Conservation (phyloP, 2,113 vertebrate genomes). For the Casuarius casuarius region DNA sequence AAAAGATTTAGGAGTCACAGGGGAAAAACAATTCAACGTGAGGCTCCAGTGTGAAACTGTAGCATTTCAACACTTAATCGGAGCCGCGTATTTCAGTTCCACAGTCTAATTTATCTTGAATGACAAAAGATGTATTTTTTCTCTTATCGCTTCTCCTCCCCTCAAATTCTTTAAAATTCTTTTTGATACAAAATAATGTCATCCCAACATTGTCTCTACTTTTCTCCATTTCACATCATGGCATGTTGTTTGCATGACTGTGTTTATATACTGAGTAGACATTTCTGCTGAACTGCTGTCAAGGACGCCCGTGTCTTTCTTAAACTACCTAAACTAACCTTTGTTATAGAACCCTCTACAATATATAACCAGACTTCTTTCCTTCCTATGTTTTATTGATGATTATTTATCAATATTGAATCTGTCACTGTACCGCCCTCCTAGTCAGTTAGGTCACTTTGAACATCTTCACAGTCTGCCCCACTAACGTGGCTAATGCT, state of each 20-base stretch:
- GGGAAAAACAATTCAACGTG: neutral
- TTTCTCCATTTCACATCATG: neutral
- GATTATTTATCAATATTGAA: neutral
- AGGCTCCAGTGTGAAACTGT: neutral
- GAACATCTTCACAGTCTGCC: neutral
- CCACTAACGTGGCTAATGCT: neutral
- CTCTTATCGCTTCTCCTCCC: neutral
- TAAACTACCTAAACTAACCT: neutral
- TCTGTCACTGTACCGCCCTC: neutral
- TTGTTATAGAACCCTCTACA: neutral
- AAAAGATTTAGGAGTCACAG: neutral
- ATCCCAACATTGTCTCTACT: neutral
- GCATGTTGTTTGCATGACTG: fast-evolving
- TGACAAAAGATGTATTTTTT: neutral
- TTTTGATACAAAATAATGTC: neutral
- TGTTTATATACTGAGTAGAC: neutral
- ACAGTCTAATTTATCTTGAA: neutral
- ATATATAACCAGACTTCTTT: neutral
- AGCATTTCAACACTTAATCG: neutral
- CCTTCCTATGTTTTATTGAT: neutral
- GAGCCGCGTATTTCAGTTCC: neutral
- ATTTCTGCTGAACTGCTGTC: neutral
- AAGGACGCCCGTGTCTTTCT: neutral
- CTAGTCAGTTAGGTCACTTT: neutral
- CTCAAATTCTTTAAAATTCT: neutral